A percentile compares a stretch with the other conserved stretches of the same genome.
phyloP scores from a whole-genome alignment of 2,113 vertebrate genomes.

The Rhea americana region DNA sequence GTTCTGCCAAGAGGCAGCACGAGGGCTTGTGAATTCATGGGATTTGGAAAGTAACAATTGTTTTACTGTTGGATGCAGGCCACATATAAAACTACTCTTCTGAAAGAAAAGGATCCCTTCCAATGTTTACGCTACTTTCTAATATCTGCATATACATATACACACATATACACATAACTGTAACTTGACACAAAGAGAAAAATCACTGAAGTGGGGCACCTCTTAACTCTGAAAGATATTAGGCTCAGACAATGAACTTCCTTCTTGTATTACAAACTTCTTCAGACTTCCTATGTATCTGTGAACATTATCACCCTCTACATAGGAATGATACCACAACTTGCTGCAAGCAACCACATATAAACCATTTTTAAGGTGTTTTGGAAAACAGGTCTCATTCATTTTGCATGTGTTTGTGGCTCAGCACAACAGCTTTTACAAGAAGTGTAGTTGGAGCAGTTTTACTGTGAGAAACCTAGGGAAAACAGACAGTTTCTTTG shows the following conservation, averaged over 20 bases:
- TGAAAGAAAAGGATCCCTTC: background rate
- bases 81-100: background rate
- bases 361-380: background rate
- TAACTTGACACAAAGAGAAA: background rate
- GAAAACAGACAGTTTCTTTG: background rate
- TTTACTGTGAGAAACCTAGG: background rate
- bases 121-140: background rate
- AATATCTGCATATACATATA: background rate
- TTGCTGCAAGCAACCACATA: background rate
- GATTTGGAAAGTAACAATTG: background rate
- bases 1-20: background rate
- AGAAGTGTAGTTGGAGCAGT: background rate
- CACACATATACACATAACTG: background rate
- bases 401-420: background rate
- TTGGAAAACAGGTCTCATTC: background rate
- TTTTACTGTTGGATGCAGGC: background rate
- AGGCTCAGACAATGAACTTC: background rate
- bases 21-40: fast-evolving
- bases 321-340: background rate
- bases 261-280: background rate
- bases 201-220: background rate
- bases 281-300: background rate
- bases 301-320: background rate
- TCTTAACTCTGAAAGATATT: background rate
- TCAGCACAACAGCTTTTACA: background rate